These are phyloP conservation scores for Lomographa bimaculata DNA, from an alignment of 2,888 invertebrate genomes.

Conservation along the genomic window DNA sequence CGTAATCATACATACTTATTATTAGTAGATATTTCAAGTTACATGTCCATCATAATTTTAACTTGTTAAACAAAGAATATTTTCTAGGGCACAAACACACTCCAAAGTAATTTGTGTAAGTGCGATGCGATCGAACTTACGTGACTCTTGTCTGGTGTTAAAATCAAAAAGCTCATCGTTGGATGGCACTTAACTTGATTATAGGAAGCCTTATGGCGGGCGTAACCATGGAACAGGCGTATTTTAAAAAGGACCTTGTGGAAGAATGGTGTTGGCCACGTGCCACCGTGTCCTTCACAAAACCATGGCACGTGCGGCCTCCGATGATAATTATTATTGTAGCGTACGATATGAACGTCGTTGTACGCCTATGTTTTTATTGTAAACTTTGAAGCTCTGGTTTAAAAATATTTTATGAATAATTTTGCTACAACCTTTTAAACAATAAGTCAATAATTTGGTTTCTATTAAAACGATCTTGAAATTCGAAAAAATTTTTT, in stretches of 20 bases:
- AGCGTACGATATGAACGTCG: conserved; percentile 48
- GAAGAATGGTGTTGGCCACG: conserved; percentile 40
- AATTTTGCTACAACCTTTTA: too few relatives aligned
- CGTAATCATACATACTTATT: too few relatives aligned
- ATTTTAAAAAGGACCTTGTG: not conserved
- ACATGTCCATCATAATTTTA: too few relatives aligned
- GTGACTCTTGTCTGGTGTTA: conserved; percentile 54
- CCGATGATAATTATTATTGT: conserved; percentile 60
- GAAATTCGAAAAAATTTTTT: too few relatives aligned
- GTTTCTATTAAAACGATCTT: too few relatives aligned
- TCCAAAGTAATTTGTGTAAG: conserved; percentile 37
- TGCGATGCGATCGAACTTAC: conserved; percentile 56
- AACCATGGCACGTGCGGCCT: conserved; percentile 58
- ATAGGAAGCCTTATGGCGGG: conserved; percentile 63
- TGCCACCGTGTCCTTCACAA: conserved; percentile 49
- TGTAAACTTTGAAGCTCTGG: conserved; percentile 5
- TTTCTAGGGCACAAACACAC: conserved; percentile 43
- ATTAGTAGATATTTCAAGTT: too few relatives aligned
- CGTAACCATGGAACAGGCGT: conserved; percentile 17
- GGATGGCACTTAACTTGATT: conserved; percentile 83
- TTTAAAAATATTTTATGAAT: too few relatives aligned
- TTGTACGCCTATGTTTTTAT: conserved; percentile 22
- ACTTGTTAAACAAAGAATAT: too few relatives aligned
- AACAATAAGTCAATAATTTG: too few relatives aligned
- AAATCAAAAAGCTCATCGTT: conserved; percentile 68